phyloP scores from a whole-genome alignment of 2,888 invertebrate species.

The Sesia apiformis region DNA sequence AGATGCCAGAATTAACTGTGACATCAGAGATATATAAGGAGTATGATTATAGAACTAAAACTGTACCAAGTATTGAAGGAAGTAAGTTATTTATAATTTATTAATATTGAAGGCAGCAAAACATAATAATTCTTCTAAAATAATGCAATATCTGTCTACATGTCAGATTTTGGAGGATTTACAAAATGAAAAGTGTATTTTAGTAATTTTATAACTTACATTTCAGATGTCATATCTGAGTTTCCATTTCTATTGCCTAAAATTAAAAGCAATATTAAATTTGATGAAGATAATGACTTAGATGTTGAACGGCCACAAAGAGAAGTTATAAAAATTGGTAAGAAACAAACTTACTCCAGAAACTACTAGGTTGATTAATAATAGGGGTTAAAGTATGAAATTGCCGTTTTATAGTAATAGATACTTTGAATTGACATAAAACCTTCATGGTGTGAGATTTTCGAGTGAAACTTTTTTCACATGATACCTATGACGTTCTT shows the following conservation, averaged over 20 bases:
- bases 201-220: conserved; percentile 1
- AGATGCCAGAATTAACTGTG: conserved; percentile 76
- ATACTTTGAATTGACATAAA: no score
- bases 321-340: conserved; percentile 78
- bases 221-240: conserved; percentile 81
- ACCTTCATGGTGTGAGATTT: no score
- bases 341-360: conserved; percentile 8
- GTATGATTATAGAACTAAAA: conserved; percentile 74
- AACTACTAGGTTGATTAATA: no score
- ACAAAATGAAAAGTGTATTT: background rate
- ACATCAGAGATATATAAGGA: conserved; percentile 85
- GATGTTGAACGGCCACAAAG: conserved; percentile 69
- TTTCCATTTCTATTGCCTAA: conserved; percentile 78
- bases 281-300: conserved; percentile 83
- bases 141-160: background rate
- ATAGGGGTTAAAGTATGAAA: no score
- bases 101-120: background rate
- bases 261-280: conserved; percentile 27
- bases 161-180: background rate
- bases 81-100: conserved; percentile 39
- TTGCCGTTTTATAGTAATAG: no score
- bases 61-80: conserved; percentile 53
- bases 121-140: background rate
- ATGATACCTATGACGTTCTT: no score
- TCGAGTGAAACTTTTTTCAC: no score